Conservation (phyloP, 2,888 invertebrate genomes). For the Patella depressa region DNA sequence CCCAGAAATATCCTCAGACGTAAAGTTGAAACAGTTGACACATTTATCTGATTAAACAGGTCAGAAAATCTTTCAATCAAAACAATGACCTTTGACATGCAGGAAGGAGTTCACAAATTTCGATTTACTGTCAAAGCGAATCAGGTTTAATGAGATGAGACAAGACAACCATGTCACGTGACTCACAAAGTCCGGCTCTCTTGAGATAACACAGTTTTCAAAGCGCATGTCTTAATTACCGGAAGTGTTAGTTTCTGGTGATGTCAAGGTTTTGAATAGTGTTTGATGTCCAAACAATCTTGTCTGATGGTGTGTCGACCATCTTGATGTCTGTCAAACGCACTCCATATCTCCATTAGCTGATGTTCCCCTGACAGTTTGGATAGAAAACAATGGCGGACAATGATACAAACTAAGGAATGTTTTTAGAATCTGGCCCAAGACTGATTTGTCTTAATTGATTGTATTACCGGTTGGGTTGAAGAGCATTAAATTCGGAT, state of each 20-base stretch:
- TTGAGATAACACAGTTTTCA: not conserved
- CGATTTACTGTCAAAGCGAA: no score
- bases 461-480: no score
- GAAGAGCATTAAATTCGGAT: no score
- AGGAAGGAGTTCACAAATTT: no score
- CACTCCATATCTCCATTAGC: not conserved
- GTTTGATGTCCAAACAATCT: not conserved
- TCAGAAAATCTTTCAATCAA: no score
- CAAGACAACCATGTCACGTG: conserved; percentile 1
- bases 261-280: not conserved
- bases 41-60: no score
- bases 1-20: no score
- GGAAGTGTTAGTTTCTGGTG: not conserved
- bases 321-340: not conserved
- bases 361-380: not conserved
- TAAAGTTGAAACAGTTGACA: no score
- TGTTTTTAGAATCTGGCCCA: no score
- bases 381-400: not conserved
- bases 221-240: conserved; percentile 8
- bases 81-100: no score
- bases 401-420: no score
- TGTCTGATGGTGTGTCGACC: not conserved
- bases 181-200: not conserved
- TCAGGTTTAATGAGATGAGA: not conserved
- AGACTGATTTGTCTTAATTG: no score